These are phyloP conservation scores for Scytalopus superciliaris DNA, from an alignment of 2,113 vertebrate genomes.

Conservation along the genomic window DNA sequence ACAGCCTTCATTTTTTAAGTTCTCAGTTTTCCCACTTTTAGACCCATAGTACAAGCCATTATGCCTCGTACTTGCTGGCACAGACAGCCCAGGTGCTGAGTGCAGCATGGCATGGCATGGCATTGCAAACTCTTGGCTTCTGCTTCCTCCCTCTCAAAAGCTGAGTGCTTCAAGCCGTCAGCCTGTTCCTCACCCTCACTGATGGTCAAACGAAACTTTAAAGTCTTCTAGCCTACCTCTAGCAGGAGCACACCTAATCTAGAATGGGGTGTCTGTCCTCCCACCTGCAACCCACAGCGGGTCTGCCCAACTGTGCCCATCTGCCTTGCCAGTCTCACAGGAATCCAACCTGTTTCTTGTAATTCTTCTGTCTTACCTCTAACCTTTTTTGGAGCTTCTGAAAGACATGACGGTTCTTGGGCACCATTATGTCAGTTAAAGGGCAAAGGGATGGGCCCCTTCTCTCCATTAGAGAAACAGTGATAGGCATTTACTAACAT, in stretches of 20 bases:
- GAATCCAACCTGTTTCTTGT: not conserved
- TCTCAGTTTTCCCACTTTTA: not conserved
- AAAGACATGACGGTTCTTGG: not conserved
- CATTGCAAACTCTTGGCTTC: not conserved
- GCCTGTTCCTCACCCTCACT: not conserved
- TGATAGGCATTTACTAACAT: not conserved
- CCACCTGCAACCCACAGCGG: not conserved
- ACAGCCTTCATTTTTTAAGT: not conserved
- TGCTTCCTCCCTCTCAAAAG: not conserved
- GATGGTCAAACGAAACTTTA: not conserved
- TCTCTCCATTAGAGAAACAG: not conserved
- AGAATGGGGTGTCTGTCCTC: not conserved
- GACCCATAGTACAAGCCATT: not conserved
- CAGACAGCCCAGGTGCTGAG: rapidly evolving
- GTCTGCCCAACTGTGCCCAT: not conserved
- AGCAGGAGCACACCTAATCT: not conserved
- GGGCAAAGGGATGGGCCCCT: not conserved
- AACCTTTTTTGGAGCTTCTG: not conserved
- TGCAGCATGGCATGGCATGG: not conserved
- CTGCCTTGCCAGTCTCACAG: not conserved
- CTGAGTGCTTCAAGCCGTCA: not conserved
- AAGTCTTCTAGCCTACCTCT: not conserved
- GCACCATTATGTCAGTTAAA: not conserved
- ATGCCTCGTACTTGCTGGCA: not conserved
- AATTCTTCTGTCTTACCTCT: not conserved